Conservation (phyloP, 2,113 vertebrate genomes). For the Larimichthys crocea region DNA sequence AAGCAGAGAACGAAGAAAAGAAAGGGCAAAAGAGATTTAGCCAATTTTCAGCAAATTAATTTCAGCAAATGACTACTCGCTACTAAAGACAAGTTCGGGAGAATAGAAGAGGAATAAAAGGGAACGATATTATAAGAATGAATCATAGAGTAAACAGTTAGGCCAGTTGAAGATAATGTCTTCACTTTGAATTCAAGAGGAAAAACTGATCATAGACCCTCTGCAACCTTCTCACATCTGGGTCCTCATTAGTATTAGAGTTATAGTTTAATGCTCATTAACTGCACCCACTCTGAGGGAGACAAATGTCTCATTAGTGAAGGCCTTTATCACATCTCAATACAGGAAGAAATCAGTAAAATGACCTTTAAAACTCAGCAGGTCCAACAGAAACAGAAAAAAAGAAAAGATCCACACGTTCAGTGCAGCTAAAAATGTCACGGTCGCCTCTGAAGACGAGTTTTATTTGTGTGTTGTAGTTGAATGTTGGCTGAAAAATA, state of each 20-base stretch:
- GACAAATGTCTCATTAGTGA: slow-evolving; percentile 7
- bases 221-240: slow-evolving; percentile 3
- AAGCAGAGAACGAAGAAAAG: not conserved
- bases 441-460: not conserved
- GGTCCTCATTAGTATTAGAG: slow-evolving; percentile 9
- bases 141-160: not conserved
- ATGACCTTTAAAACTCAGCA: not conserved
- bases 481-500: not conserved
- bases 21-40: not conserved
- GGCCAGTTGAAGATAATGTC: not conserved
- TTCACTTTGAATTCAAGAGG: not conserved
- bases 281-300: not conserved
- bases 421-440: not conserved
- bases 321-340: slow-evolving; percentile 3
- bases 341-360: not conserved
- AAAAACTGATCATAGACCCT: too few species aligned
- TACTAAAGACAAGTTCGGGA: not conserved
- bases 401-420: not conserved
- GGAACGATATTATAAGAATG: not conserved
- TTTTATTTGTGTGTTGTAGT: too few species aligned
- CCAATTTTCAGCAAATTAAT: not conserved
- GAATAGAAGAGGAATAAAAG: not conserved
- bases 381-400: not conserved
- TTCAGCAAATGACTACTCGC: not conserved
- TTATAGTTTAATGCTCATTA: slow-evolving; percentile 2